A percentile compares a stretch with the other conserved stretches of the same genome.
Evolutionary conservation across 2,888 invertebrate species (phyloP).

Genomic region (Euplagia quadripunctaria): DNA sequence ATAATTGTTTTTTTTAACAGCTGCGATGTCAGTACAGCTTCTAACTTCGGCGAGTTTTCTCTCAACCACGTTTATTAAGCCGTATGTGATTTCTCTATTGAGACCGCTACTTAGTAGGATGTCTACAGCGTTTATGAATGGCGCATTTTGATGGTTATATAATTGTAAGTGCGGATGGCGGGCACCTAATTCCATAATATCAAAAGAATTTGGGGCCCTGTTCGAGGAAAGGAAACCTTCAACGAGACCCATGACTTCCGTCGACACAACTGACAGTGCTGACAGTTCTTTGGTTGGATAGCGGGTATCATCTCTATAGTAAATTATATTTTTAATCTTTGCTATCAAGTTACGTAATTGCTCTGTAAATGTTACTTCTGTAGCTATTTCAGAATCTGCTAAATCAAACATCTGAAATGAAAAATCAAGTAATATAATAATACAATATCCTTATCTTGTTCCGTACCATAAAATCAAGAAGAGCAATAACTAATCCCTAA

Average conservation of each 20-base stretch:
- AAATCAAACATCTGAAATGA: slow-evolving; percentile 90
- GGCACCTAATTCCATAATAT: slow-evolving; percentile 79
- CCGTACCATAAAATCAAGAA: background rate
- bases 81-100: slow-evolving; percentile 84
- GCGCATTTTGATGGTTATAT: slow-evolving; percentile 82
- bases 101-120: slow-evolving; percentile 82
- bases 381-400: slow-evolving; percentile 88
- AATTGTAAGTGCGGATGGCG: slow-evolving; percentile 82
- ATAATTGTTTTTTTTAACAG: slow-evolving; percentile 82
- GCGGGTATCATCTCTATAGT: slow-evolving; percentile 78
- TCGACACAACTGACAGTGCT: slow-evolving; percentile 87
- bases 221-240: slow-evolving; percentile 87
- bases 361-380: slow-evolving; percentile 91
- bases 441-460: no score
- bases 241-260: slow-evolving; percentile 88
- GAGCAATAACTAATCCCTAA: background rate
- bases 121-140: slow-evolving; percentile 83
- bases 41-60: slow-evolving; percentile 83
- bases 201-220: slow-evolving; percentile 81
- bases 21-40: slow-evolving; percentile 74
- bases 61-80: slow-evolving; percentile 83
- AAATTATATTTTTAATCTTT: slow-evolving; percentile 83
- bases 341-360: slow-evolving; percentile 86
- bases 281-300: slow-evolving; percentile 86
- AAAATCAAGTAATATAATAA: slow-evolving; percentile 2